phyloP scores from a whole-genome alignment of 1,140 invertebrate genomes.

The Cotesia vestalis region DNA sequence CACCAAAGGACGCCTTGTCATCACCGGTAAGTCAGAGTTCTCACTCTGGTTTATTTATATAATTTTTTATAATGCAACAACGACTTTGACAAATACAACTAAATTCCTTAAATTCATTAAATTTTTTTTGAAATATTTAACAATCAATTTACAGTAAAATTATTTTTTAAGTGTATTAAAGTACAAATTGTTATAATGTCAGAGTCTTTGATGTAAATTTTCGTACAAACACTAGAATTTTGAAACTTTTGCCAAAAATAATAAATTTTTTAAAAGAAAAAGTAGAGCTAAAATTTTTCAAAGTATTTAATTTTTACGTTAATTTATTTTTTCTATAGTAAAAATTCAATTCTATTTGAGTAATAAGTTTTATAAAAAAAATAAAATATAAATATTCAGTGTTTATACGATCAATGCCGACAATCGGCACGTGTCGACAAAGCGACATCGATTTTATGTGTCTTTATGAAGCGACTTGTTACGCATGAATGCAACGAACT shows the following conservation, averaged over 20 bases:
- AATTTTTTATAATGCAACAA: constrained; percentile 28
- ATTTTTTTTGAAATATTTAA: not conserved
- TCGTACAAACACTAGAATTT: constrained; percentile 16
- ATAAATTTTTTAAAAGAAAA: not conserved
- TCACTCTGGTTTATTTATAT: constrained; percentile 34
- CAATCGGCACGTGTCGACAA: constrained; percentile 32
- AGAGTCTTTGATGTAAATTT: constrained; percentile 20
- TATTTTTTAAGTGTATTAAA: not conserved
- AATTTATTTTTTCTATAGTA: too few species aligned
- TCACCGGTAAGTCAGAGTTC: constrained; percentile 83
- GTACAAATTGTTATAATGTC: not conserved
- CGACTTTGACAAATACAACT: constrained; percentile 44
- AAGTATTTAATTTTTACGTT: too few species aligned
- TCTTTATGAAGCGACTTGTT: constrained; percentile 14
- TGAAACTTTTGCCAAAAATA: not conserved
- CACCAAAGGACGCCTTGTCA: constrained; percentile 91
- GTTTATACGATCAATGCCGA: constrained; percentile 31
- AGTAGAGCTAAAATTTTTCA: too few species aligned
- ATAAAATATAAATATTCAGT: constrained; percentile 4
- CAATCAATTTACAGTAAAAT: too few species aligned
- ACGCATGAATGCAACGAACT: constrained; percentile 8
- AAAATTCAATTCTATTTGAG: too few species aligned
- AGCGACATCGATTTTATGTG: constrained; percentile 38
- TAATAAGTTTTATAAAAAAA: too few species aligned
- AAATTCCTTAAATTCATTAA: not conserved